These are phyloP conservation scores for Pseudochirops cupreus DNA, from an alignment of 2,797 vertebrate genomes.

Conservation along the genomic window DNA sequence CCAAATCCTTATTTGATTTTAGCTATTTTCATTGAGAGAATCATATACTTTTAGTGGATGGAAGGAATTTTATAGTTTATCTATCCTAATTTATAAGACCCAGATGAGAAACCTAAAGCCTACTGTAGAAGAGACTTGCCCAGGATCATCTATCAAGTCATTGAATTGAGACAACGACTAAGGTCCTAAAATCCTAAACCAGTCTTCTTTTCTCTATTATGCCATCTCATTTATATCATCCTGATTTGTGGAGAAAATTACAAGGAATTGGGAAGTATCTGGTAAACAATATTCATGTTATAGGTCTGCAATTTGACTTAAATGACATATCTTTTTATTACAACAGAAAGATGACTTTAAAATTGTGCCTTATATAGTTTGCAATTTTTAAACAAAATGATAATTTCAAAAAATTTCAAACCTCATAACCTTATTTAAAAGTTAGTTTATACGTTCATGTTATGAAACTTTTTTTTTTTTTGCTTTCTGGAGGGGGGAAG, in stretches of 20 bases:
- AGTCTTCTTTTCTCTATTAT: rapidly evolving
- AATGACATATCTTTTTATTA: background rate
- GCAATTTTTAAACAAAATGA: background rate
- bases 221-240: background rate
- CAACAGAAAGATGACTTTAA: background rate
- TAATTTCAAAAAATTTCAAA: background rate
- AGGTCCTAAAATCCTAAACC: background rate
- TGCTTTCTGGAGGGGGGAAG: no score
- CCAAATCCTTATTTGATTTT: background rate
- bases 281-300: background rate
- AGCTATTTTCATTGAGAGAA: background rate
- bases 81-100: background rate
- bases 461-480: background rate
- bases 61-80: background rate
- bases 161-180: background rate
- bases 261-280: background rate
- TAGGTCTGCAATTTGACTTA: background rate
- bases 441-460: background rate
- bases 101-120: background rate
- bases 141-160: background rate
- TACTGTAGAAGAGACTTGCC: background rate
- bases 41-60: background rate
- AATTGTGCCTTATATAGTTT: background rate
- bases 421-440: background rate
- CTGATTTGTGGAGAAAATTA: background rate